A percentile compares a stretch with the other conserved stretches of the same genome.
phyloP scores from a whole-genome alignment of 2,797 vertebrate genomes.

The Miichthys miiuy region DNA sequence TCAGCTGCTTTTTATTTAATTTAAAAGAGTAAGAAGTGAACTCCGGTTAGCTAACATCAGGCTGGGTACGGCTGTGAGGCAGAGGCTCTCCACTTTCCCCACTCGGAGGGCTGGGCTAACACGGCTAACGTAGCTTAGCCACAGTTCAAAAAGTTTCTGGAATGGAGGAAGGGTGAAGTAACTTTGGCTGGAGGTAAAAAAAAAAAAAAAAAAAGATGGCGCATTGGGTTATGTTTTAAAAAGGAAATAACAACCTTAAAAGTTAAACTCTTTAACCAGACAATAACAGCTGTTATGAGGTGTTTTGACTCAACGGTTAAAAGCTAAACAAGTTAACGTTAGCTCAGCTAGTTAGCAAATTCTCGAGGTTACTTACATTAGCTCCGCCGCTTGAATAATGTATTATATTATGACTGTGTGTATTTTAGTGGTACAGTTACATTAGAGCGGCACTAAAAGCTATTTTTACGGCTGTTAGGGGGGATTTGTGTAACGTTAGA shows the following conservation, averaged over 20 bases:
- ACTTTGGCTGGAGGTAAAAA: not conserved
- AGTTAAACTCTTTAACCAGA: fast-evolving
- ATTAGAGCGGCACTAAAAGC: not conserved
- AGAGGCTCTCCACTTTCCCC: constrained; percentile 50
- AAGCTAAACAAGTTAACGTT: constrained; percentile 26
- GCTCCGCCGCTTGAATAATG: not conserved
- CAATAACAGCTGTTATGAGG: not conserved
- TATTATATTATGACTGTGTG: not conserved
- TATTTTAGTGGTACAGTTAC: not conserved
- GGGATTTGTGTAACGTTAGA: constrained; percentile 25
- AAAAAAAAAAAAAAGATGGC: not conserved
- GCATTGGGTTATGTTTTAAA: not conserved
- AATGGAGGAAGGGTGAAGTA: constrained; percentile 63
- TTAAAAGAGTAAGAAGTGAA: constrained; percentile 21
- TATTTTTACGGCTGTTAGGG: not conserved
- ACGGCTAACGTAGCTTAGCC: constrained; percentile 55
- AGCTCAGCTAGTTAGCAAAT: constrained; percentile 68
- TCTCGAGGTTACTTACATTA: constrained; percentile 46
- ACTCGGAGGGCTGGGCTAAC: constrained; percentile 67
- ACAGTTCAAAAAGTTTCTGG: constrained; percentile 82
- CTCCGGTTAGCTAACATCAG: constrained; percentile 53
- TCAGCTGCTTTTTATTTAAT: not conserved
- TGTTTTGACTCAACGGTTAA: constrained; percentile 11
- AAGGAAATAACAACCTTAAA: fast-evolving
- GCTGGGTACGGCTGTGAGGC: constrained; percentile 43